These are phyloP conservation scores for Erpornis zantholeuca DNA, from an alignment of 2,113 vertebrate genomes.

Conservation along the genomic window DNA sequence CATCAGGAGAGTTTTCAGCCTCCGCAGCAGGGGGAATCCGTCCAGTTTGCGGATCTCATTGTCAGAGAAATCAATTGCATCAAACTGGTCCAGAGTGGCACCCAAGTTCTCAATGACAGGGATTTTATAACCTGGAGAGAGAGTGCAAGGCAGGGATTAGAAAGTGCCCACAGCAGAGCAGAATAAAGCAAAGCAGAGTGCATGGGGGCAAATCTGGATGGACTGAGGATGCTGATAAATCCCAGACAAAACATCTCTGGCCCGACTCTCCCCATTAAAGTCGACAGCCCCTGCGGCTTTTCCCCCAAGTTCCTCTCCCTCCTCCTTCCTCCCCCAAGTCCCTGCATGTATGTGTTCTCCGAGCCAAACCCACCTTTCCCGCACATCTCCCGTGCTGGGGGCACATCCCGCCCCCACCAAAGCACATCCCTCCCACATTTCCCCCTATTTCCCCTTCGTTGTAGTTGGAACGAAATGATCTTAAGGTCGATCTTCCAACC, in stretches of 20 bases:
- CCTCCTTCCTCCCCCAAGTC: neutral
- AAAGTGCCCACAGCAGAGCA: accelerated
- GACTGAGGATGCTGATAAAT: accelerated
- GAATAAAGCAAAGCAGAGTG: neutral
- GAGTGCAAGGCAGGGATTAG: neutral
- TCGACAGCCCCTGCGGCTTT: neutral
- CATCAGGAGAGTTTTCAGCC: constrained; percentile 90
- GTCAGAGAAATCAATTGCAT: constrained; percentile 96
- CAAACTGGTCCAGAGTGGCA: constrained; percentile 95
- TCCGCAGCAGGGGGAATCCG: constrained; percentile 88
- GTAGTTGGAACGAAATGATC: neutral
- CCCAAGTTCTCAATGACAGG: constrained; percentile 96
- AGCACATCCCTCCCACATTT: neutral
- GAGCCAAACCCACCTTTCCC: neutral
- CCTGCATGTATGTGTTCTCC: accelerated
- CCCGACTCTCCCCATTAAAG: neutral
- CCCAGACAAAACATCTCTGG: neutral
- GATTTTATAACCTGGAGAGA: constrained; percentile 88
- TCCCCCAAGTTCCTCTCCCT: too few species aligned
- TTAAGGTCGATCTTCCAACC: neutral
- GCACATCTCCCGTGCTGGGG: too few species aligned
- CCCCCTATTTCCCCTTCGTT: neutral
- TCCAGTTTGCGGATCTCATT: constrained; percentile 95
- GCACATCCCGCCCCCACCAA: neutral
- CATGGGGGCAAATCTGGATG: accelerated